Evolutionary conservation across 2,888 invertebrate genomes (phyloP), one percentile per base, ranked within the genome.

Genomic region (Chalcis sispes): DNA sequence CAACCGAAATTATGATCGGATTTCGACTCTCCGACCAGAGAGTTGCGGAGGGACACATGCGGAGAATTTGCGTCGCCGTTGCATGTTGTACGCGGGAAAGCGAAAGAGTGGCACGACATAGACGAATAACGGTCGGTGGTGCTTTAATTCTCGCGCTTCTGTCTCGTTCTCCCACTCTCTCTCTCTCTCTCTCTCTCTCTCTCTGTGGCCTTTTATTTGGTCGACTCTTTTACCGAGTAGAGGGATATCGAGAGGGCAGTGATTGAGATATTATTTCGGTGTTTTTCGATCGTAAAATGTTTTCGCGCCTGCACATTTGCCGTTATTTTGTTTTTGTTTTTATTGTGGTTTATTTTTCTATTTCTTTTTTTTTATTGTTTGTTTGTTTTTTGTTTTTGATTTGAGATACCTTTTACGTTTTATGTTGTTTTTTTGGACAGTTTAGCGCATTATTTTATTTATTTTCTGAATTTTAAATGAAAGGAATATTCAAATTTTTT

Each of bases 1-100:
- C 79, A 82, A 82, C 84, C 84, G 81, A 87, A 87, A 87, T 87
- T 87, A 87, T 84, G 87, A 87, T 86, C 86, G 86, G 87, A 86
- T 87, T 87, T 86, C 84, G 81, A 81, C 81, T 80, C 81, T 79
- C 80, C 82, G 80, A 75, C 78, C 79, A n/a, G n/a, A n/a, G n/a
- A n/a, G n/a, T n/a, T n/a, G n/a, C 77, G 75, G 29, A 10, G 4
- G 59, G 23, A 23, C 40, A 23, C 40, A 36, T 10, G 18, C 42
- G 25, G n/a, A 20, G n/a, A n/a, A n/a, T n/a, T n/a, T 8, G 76
- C 77, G 78, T 48, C 61, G 77, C 76, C 54, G 27, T 56, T 29
- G 48, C 27, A 4, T n/a, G 48, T n/a, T 23, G 75, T 36, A 32
- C n/a, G 3, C 54, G 40, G 48, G 27, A 36, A 56, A 58, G 25